Conservation (phyloP, 2,797 vertebrate genomes). For the Chromobotia macracanthus region DNA sequence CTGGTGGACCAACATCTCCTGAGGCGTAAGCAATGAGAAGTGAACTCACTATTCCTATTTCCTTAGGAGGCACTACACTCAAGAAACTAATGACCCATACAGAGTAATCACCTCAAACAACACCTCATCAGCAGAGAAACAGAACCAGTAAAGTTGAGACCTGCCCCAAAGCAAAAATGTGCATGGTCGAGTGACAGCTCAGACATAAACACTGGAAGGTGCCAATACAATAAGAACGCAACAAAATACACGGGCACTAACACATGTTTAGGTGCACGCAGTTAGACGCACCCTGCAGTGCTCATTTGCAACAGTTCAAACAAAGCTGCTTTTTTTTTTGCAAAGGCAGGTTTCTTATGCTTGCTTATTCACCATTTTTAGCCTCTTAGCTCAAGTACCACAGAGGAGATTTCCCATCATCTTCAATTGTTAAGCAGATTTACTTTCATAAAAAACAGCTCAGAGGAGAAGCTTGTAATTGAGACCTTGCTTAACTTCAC, state of each 20-base stretch:
- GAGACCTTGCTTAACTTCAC: not conserved
- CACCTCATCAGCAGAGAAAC: slow-evolving; percentile 52
- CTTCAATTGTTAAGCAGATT: not conserved
- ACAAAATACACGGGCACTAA: slow-evolving; percentile 27
- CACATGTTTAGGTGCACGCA: slow-evolving; percentile 7
- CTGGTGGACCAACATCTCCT: slow-evolving; percentile 10
- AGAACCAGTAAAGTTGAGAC: slow-evolving; percentile 43
- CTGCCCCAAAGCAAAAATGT: slow-evolving; percentile 36
- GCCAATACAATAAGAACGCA: slow-evolving; percentile 20
- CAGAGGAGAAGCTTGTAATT: slow-evolving; percentile 3
- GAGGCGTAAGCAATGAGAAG: slow-evolving; percentile 15
- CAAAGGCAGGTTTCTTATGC: slow-evolving; percentile 30
- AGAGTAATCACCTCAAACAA: slow-evolving; percentile 58
- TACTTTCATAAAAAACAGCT: slow-evolving; percentile 27
- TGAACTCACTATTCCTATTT: slow-evolving; percentile 40
- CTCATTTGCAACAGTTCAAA: slow-evolving; percentile 50
- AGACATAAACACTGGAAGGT: slow-evolving; percentile 28
- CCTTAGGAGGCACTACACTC: slow-evolving; percentile 37
- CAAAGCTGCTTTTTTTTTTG: slow-evolving; percentile 37
- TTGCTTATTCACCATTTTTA: not conserved
- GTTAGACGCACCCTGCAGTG: slow-evolving; percentile 35
- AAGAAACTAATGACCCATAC: slow-evolving; percentile 54
- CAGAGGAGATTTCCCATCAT: slow-evolving; percentile 11
- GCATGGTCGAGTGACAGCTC: slow-evolving; percentile 3
- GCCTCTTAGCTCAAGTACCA: slow-evolving; percentile 1